phyloP scores from a whole-genome alignment of 2,113 vertebrate species.

The Actenoides hombroni region DNA sequence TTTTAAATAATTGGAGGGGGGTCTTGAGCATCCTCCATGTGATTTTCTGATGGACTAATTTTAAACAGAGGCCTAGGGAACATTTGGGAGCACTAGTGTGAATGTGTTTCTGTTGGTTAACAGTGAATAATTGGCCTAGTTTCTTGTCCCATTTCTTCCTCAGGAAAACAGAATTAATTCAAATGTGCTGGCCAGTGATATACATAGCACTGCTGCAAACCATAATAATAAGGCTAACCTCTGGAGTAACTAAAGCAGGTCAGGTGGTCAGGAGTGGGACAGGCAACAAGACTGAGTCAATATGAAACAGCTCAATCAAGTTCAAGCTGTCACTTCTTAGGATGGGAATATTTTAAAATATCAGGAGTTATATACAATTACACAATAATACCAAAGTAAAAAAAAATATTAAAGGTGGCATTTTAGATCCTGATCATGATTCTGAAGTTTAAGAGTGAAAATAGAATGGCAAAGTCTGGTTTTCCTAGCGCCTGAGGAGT shows the following conservation, averaged over 20 bases:
- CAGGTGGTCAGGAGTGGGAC: background rate
- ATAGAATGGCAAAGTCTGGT: background rate
- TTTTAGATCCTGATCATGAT: background rate
- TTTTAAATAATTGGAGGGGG: constrained; percentile 56
- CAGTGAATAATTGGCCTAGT: constrained; percentile 57
- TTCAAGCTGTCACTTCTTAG: background rate
- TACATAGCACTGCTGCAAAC: background rate
- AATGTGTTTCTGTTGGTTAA: constrained; percentile 49
- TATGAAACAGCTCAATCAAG: background rate
- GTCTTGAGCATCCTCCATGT: constrained; percentile 36
- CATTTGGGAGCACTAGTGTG: constrained; percentile 41
- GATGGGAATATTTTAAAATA: background rate
- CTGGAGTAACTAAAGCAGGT: background rate
- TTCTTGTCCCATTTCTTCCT: constrained; percentile 47
- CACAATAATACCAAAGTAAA: background rate
- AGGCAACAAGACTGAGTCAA: background rate
- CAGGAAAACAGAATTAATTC: constrained; percentile 29
- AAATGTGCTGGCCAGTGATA: background rate
- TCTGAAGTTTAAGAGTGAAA: background rate
- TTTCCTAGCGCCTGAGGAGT: background rate
- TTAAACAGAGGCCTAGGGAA: constrained; percentile 40
- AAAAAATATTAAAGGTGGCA: background rate
- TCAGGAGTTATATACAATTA: background rate
- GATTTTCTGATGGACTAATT: constrained; percentile 62
- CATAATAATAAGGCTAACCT: background rate